Percentiles rank a stretch among this genome's conserved stretches.
phyloP scores from a whole-genome alignment of 2,888 invertebrate species.

The Sinopyrophorus schimmeli region DNA sequence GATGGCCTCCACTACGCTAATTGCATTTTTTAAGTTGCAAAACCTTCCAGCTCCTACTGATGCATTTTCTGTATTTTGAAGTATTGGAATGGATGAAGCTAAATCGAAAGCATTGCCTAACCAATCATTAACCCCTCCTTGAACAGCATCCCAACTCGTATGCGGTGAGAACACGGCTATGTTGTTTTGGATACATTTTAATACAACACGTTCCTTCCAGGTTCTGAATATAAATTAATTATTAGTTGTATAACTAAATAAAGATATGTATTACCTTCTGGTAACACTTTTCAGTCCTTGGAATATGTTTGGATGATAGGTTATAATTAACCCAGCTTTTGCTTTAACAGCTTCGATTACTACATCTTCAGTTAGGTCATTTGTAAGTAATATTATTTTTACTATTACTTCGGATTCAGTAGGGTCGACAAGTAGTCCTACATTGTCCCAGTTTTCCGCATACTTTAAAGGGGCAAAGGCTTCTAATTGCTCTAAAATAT shows the following conservation, averaged over 20 bases:
- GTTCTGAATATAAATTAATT: conserved; percentile 54
- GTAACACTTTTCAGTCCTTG: conserved; percentile 78
- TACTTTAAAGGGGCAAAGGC: conserved; percentile 69
- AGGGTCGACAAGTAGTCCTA: conserved; percentile 88
- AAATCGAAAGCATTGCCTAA: conserved; percentile 70
- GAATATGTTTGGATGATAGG: conserved; percentile 97
- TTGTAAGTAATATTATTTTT: conserved; percentile 77
- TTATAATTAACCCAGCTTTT: conserved; percentile 78
- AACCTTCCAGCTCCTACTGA: conserved; percentile 61
- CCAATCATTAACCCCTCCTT: conserved; percentile 92
- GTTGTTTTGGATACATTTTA: conserved; percentile 77
- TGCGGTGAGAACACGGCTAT: conserved; percentile 94
- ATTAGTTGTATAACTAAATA: conserved; percentile 1
- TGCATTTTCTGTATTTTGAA: conserved; percentile 50
- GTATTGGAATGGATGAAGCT: conserved; percentile 52
- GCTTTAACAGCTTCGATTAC: conserved; percentile 75
- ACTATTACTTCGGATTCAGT: conserved; percentile 57
- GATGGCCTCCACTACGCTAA: conserved; percentile 66
- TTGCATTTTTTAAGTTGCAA: conserved; percentile 56
- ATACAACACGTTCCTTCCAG: conserved; percentile 82
- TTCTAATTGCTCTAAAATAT: conserved; percentile 65
- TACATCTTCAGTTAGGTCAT: conserved; percentile 89
- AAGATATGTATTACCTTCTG: conserved; percentile 57
- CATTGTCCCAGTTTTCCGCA: conserved; percentile 93
- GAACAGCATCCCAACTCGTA: conserved; percentile 83